Base-by-base conservation (phyloP, 2,113 vertebrate genomes). In the Proteles cristata region DNA sequence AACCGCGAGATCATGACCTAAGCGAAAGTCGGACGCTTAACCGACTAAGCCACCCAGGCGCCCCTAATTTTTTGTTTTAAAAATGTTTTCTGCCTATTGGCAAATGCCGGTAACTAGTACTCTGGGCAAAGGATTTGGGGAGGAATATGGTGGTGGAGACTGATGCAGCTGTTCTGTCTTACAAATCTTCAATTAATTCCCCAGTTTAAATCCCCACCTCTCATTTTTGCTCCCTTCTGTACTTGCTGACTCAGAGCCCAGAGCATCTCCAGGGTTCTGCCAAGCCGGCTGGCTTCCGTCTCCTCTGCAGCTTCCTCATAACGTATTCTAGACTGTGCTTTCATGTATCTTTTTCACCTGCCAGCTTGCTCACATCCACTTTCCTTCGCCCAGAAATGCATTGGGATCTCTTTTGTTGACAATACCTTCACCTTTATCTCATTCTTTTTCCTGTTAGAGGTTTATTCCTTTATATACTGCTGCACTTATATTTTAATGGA, bases 201-300 rank as follows among this genome's bases (percentile, higher is more conserved):
- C 69, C 50, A 92, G 73, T 92, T 97, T 92, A 96, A 90, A 92
- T 61, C 53, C 26, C 15, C 35, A 45, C 55, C 73, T 95, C 74
- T 79, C 33, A 93, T 91, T 93, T n/a, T 15, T 92, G 10, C 79
- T 95, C 55, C 61, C 55, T 90, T 92, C 83, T 80, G 45, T 74
- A 86, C 55, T 95, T 86, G 84, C 88, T 98, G 87, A 93, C 79
- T 96, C 87, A 96, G 82, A 96, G 87, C 88, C 83, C 90, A 96
- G 96, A 90, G 61, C 80, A 90, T 96, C 83, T 97, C 83, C 43
- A 84, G 68, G 58, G 55, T 74, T 94, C 88, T 96, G 48, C 48
- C 82, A 95, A 39, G 55, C 58, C 86, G 81, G 33, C 50, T 92
- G 85, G 61, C 73, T 95, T 73, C 53, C 39, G 68, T 89, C 8